Evolutionary conservation across 2,797 vertebrate species (phyloP), one percentile per base, ranked within the genome.

Genomic region (Gambusia yucatana): DNA sequence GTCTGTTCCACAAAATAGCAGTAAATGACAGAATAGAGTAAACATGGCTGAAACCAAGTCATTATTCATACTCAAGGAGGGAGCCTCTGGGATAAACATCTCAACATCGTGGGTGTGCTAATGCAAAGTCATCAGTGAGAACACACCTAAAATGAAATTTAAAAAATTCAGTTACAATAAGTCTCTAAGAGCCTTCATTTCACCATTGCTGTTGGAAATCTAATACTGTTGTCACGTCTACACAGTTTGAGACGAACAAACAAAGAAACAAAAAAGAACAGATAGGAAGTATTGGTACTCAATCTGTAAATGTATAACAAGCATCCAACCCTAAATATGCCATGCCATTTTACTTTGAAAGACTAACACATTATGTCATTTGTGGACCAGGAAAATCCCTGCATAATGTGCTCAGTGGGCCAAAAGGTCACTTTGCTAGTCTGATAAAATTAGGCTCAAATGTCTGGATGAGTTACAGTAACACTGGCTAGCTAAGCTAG

Each of bases 401-500:
- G 71, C 74, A 91, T 92, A 89, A 93, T 84, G 43, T 88, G 73
- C 84, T 85, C 77, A 52, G 65, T 75, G 89, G 90, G 81, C 77
- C 77, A 46, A 30, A n/a, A 88, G 86, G 86, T 92, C 89, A 94
- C 87, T 86, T 82, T 86, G 80, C 83, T 11, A 82, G 93, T 92
- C 93, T 85, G 90, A 93, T 90, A 80, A 80, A 93, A 93, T 94
- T 91, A 93, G 88, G 77, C 86, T 93, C 88, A 93, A 90, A 87
- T 86, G 93, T 91, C 92, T 90, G 87, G 80, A 91, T 76, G 73
- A 87, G 84, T 90, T 90, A 90, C 91, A 87, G 90, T 87, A 89
- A 91, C 84, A 72, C 82, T 89, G 93, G 86, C 83, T 91, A 82
- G 82, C 89, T 88, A 41, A 48, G 59, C 63, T 65, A 25, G 67